Percentiles rank a stretch among this genome's conserved stretches.
Evolutionary conservation across 1,140 invertebrate species (phyloP).

Genomic region (Asobara japonica): DNA sequence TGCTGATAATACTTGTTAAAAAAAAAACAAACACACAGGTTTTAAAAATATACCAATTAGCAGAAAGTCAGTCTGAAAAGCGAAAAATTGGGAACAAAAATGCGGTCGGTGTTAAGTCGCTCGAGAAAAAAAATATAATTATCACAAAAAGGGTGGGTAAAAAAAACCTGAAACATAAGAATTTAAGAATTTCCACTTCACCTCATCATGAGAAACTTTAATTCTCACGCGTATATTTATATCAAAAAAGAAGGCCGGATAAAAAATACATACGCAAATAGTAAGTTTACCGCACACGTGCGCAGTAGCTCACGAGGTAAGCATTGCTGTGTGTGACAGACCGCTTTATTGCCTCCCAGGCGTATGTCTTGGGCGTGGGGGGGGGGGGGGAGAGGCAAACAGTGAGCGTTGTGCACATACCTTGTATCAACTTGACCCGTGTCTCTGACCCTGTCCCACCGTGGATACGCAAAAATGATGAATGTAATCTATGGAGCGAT

Average conservation of each 20-base stretch:
- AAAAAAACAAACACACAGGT: not conserved
- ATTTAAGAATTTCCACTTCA: not conserved
- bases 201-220: slow-evolving; percentile 30
- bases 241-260: not conserved
- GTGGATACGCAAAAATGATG: slow-evolving; percentile 39
- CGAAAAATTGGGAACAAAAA: not conserved
- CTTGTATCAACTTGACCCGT: slow-evolving; percentile 41
- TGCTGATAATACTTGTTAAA: not conserved
- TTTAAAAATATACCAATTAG: slow-evolving; percentile 1
- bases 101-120: not conserved
- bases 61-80: not conserved
- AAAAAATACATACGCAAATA: not conserved
- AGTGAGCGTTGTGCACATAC: slow-evolving; percentile 22
- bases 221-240: slow-evolving; percentile 26
- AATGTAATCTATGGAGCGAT: slow-evolving; percentile 38
- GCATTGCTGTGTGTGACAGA: slow-evolving; percentile 36
- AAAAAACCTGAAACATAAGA: not conserved
- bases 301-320: slow-evolving; percentile 20
- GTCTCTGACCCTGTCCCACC: slow-evolving; percentile 35
- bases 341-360: slow-evolving; percentile 34
- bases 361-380: slow-evolving; percentile 7
- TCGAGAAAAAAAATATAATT: slow-evolving; percentile 3
- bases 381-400: too few relatives aligned
- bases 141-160: not conserved
- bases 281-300: slow-evolving; percentile 26